Evolutionary conservation across 2,888 invertebrate genomes (phyloP).

Genomic region (Enoplolaimus lenunculus): DNA sequence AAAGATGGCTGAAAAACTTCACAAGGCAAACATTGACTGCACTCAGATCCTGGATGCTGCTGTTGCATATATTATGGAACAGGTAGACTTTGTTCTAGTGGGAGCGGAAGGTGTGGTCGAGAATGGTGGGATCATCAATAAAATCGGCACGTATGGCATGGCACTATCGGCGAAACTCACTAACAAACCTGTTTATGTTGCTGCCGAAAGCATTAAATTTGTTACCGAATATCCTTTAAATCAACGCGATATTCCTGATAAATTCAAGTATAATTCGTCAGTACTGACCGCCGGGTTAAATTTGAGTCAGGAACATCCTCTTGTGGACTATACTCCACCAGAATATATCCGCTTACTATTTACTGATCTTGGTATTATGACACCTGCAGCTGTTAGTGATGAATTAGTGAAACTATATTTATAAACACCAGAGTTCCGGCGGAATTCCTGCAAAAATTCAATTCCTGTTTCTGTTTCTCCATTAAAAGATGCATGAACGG

Average conservation of each 20-base stretch:
- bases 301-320: conserved; percentile 54
- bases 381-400: conserved; percentile 91
- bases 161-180: conserved; percentile 48
- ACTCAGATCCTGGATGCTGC: conserved; percentile 65
- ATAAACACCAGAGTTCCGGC: too few relatives aligned
- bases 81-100: conserved; percentile 80
- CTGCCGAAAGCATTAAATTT: conserved; percentile 95
- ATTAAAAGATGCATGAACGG: too few relatives aligned
- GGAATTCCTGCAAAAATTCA: too few relatives aligned
- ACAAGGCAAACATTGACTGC: conserved; percentile 27
- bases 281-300: conserved; percentile 32
- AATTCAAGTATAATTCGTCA: conserved; percentile 51
- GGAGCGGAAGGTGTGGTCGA: conserved; percentile 96
- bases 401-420: conserved; percentile 89
- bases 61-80: conserved; percentile 52
- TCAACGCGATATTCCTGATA: conserved; percentile 72
- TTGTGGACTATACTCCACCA: conserved; percentile 94
- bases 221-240: conserved; percentile 79
- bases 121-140: conserved; percentile 94
- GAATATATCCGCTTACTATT: conserved; percentile 76
- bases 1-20: conserved; percentile 29
- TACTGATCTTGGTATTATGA: conserved; percentile 85
- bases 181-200: conserved; percentile 85
- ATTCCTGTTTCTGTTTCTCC: too few relatives aligned
- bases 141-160: conserved; percentile 48